phyloP scores from a whole-genome alignment of 2,888 invertebrate genomes.

The Epinotia nisella region DNA sequence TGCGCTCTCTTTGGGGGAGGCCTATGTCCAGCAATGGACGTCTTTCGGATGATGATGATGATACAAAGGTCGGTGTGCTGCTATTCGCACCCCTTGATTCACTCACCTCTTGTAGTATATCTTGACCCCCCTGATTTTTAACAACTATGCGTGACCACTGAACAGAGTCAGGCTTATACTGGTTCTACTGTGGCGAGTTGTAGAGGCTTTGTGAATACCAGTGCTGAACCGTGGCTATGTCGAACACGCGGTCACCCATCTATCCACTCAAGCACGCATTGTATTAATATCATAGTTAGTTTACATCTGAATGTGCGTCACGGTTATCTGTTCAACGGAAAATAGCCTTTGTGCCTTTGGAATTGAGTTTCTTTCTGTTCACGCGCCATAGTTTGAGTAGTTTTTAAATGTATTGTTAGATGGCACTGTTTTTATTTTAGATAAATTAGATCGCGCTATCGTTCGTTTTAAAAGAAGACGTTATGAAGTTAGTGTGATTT shows the following conservation, averaged over 20 bases:
- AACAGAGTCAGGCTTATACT: neutral
- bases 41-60: too few species aligned
- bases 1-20: too few species aligned
- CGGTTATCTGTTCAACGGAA: neutral
- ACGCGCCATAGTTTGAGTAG: neutral
- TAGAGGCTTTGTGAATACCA: neutral
- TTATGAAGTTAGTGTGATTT: too few species aligned
- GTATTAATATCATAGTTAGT: constrained; percentile 38
- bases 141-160: neutral
- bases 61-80: too few species aligned
- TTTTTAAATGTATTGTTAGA: neutral
- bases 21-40: too few species aligned
- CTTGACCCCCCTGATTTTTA: neutral
- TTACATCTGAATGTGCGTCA: constrained; percentile 22
- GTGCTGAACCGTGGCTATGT: constrained; percentile 28
- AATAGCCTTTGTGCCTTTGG: neutral
- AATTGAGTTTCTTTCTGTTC: neutral
- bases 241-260: constrained; percentile 40
- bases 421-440: neutral
- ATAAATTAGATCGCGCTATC: too few species aligned
- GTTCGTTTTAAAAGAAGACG: too few species aligned
- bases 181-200: neutral
- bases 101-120: too few species aligned
- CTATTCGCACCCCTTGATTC: too few species aligned
- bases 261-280: constrained; percentile 34